A percentile compares a stretch with the other conserved stretches of the same genome.
These are phyloP conservation scores for Himalopsyche japonica DNA, from an alignment of 2,888 invertebrate species.

Conservation along the genomic window DNA sequence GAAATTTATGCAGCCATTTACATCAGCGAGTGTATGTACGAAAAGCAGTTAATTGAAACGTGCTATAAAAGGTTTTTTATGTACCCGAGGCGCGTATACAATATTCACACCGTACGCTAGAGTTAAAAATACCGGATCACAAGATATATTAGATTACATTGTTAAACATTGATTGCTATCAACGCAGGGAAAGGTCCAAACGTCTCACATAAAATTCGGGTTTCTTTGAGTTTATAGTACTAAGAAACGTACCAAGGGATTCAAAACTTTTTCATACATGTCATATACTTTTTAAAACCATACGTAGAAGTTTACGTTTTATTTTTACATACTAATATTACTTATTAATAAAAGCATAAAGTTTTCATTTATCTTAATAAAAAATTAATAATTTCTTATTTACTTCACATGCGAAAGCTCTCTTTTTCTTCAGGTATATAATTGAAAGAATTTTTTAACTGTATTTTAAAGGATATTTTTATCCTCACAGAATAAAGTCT, in stretches of 20 bases:
- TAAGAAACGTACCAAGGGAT: not conserved
- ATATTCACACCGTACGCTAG: not conserved
- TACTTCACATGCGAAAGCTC: too few relatives aligned
- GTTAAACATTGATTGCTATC: slow-evolving; percentile 37
- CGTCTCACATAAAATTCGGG: slow-evolving; percentile 15
- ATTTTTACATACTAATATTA: too few relatives aligned
- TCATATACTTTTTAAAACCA: too few relatives aligned
- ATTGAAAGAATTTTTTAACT: too few relatives aligned
- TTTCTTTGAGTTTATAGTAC: slow-evolving; percentile 9
- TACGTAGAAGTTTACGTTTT: too few relatives aligned
- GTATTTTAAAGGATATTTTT: too few relatives aligned
- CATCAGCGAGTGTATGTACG: not conserved
- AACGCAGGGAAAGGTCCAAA: slow-evolving; percentile 6
- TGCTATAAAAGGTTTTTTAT: not conserved
- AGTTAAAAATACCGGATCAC: slow-evolving; percentile 6
- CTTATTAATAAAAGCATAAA: too few relatives aligned
- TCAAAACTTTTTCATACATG: not conserved
- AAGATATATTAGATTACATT: slow-evolving; percentile 33
- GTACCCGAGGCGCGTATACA: not conserved
- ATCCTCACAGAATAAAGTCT: too few relatives aligned
- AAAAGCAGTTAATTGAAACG: not conserved
- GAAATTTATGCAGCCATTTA: not conserved
- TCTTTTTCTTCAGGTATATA: too few relatives aligned
- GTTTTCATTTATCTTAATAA: too few relatives aligned
- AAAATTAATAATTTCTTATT: too few relatives aligned